Percentiles rank a stretch among this genome's conserved stretches.
phyloP scores from a whole-genome alignment of 23 tunicate genomes.

The Trididemnum miniatum region DNA sequence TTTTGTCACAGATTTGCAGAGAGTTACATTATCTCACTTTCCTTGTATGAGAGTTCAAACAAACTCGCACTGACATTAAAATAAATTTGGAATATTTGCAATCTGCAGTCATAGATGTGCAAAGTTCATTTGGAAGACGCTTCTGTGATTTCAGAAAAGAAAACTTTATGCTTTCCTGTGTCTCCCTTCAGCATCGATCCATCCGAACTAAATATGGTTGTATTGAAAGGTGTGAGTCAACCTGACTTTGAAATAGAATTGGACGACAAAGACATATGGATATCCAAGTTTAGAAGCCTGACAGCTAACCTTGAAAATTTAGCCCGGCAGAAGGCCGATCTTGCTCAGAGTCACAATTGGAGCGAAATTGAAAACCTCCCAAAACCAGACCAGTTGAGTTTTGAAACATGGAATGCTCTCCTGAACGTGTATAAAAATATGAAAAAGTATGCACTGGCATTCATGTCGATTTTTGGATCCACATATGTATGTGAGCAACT shows the following conservation, averaged over 20 bases:
- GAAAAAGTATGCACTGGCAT: conserved; percentile 26
- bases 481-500: conserved; percentile 42
- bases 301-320: conserved; percentile 34
- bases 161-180: conserved; percentile 27
- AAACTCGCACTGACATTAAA: conserved; percentile 16
- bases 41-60: conserved; percentile 23
- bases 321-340: conserved; percentile 39
- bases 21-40: conserved; percentile 18
- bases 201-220: conserved; percentile 1
- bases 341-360: conserved; percentile 41
- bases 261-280: conserved; percentile 39
- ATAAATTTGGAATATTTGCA: conserved; percentile 22
- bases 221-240: conserved; percentile 32
- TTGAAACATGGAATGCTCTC: conserved; percentile 41
- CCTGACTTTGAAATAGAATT: conserved; percentile 36
- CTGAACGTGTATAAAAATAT: conserved; percentile 12
- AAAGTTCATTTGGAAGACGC: conserved; percentile 23
- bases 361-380: conserved; percentile 34
- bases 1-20: conserved; percentile 13
- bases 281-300: conserved; percentile 36
- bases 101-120: conserved; percentile 11
- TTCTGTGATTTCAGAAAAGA: conserved; percentile 31
- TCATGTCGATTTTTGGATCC: conserved; percentile 35
- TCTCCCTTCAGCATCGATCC: conserved; percentile 34
- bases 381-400: conserved; percentile 33